Evolutionary conservation across 2,888 invertebrate genomes (phyloP).

Genomic region (Spilarctia lutea): DNA sequence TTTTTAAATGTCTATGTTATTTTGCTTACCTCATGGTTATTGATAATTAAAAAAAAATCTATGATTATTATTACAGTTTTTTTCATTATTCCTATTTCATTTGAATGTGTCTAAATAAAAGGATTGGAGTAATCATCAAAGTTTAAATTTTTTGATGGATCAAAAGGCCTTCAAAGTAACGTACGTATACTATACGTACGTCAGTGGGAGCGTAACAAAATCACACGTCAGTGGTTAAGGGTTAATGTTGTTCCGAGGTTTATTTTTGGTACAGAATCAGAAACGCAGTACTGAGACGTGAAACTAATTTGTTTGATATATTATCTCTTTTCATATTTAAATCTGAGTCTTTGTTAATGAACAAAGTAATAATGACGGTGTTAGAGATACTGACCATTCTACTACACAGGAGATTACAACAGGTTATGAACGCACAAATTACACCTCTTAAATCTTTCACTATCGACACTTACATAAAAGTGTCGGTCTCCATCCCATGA

Average conservation of each 20-base stretch:
- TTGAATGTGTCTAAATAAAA: too few species aligned
- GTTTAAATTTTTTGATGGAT: too few species aligned
- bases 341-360: constrained; percentile 38
- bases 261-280: constrained; percentile 15
- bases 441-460: constrained; percentile 29
- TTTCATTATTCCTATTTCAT: too few species aligned
- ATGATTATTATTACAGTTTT: too few species aligned
- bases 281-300: constrained; percentile 10
- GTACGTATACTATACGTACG: too few species aligned
- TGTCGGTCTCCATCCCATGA: constrained; percentile 35
- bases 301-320: constrained; percentile 30
- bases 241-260: constrained; percentile 31
- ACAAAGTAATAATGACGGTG: constrained; percentile 33
- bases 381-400: constrained; percentile 24
- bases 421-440: constrained; percentile 35
- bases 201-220: too few species aligned
- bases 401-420: constrained; percentile 33
- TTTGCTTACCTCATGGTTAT: too few species aligned
- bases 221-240: too few species aligned
- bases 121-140: too few species aligned
- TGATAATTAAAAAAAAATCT: too few species aligned
- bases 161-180: too few species aligned
- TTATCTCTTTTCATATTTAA: constrained; percentile 30
- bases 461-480: constrained; percentile 30
- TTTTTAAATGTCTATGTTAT: too few species aligned